phyloP scores from a whole-genome alignment of 2,888 invertebrate species.

The Standfussiana lucernea region DNA sequence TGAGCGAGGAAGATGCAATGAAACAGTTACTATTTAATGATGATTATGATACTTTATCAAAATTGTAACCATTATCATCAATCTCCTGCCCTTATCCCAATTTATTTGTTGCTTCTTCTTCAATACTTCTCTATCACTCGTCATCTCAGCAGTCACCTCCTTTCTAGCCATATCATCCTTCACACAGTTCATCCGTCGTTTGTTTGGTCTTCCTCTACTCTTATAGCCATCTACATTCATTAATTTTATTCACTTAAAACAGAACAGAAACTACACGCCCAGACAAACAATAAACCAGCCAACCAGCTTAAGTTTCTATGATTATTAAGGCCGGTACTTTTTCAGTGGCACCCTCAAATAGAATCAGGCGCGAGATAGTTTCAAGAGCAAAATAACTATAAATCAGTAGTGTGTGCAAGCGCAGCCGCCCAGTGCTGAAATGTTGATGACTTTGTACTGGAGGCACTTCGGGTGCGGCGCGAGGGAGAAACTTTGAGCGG shows the following conservation, averaged over 20 bases:
- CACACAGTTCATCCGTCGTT: too few relatives aligned
- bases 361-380: slow-evolving; percentile 75
- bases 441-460: slow-evolving; percentile 81
- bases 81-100: too few relatives aligned
- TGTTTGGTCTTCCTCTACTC: too few relatives aligned
- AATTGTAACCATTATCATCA: too few relatives aligned
- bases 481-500: slow-evolving; percentile 57
- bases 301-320: slow-evolving; percentile 48
- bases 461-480: slow-evolving; percentile 64
- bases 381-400: slow-evolving; percentile 86
- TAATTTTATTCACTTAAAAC: neutral
- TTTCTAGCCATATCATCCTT: too few relatives aligned
- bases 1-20: neutral
- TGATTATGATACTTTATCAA: too few relatives aligned
- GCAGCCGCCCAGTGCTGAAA: slow-evolving; percentile 85
- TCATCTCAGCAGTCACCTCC: too few relatives aligned
- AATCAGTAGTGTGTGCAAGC: slow-evolving; percentile 80
- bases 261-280: neutral
- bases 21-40: neutral
- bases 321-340: slow-evolving; percentile 56
- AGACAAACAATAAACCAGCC: slow-evolving; percentile 34
- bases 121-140: too few relatives aligned
- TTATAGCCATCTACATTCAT: too few relatives aligned
- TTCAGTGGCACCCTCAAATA: slow-evolving; percentile 64
- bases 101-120: too few relatives aligned